Evolutionary conservation across 2,888 invertebrate species (phyloP), one percentile per base, ranked within the genome.

Genomic region (Mongoloraphidia duomilia): DNA sequence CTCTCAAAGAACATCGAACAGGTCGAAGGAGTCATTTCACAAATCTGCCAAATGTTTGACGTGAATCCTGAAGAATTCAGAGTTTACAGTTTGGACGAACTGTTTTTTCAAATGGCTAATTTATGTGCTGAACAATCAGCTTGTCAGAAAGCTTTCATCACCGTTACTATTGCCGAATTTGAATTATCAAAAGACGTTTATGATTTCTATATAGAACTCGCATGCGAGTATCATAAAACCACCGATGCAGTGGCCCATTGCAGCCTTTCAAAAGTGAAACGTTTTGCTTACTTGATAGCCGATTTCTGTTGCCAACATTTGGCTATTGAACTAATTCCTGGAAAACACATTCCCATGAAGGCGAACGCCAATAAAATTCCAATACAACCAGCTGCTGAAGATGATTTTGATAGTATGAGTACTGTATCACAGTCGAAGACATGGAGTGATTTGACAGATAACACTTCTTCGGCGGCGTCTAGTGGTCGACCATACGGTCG

Each of bases 291-390:
- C 45, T 57, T 60, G 3, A 69, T 74, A 39, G 67, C 70, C 35
- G 72, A 74, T 52, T 65, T 66, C 45, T 67, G 72, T 58, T 68
- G 69, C 47, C 49, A 56, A 0, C 67, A 71, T 54, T 53, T 73
- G 33, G 63, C 63, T 11, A 65, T 74, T 9, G 51, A 59, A 8
- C 52, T 69, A 2, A 56, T 65, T 38, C 63, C 65, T 0, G 72
- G 71, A 0, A 59, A 60, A n/a, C 74, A 74, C 57, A 55, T 67
- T 40, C 73, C 73, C 1, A 35, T 46, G 2, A 56, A 56, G 41
- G 55, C 60, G 4, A 53, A 5, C 42, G 44, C 52, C 53, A 55
- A 47, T 8, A 49, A 40, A 41, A 17, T 37, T 13, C 26, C 26
- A 6, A 1, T 26, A 6, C 26, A 26, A 26, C 26, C 26, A 6